Evolutionary conservation across 2,113 vertebrate genomes (phyloP).

Genomic region (Sinocyclocheilus grahami): DNA sequence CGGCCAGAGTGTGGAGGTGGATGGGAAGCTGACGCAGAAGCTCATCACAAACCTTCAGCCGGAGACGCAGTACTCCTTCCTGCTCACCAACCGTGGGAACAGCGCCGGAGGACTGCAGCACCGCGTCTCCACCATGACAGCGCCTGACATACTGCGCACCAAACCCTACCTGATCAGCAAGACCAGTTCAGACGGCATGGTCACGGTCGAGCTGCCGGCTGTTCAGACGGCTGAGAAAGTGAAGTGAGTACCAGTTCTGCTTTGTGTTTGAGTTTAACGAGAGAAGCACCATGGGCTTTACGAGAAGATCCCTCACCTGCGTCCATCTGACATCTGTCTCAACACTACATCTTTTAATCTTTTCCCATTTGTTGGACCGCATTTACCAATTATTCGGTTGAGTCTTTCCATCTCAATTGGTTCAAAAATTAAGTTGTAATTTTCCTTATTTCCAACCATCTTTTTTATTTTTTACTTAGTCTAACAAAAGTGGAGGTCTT

Average conservation of each 20-base stretch:
- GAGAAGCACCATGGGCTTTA: not conserved
- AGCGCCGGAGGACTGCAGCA: slow-evolving; percentile 97
- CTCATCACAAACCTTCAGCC: slow-evolving; percentile 95
- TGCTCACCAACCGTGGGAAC: slow-evolving; percentile 95
- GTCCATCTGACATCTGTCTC: not conserved
- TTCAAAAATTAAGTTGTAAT: not conserved
- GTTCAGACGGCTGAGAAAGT: slow-evolving; percentile 91
- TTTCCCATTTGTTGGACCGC: not conserved
- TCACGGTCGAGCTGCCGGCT: slow-evolving; percentile 90
- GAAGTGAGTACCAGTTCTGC: slow-evolving; percentile 76
- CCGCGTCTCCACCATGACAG: slow-evolving; percentile 92
- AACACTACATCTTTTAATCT: not conserved
- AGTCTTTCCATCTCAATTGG: not conserved
- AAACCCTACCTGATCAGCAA: slow-evolving; percentile 93
- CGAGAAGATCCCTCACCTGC: not conserved
- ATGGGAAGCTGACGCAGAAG: slow-evolving; percentile 93
- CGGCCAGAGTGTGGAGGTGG: slow-evolving; percentile 95
- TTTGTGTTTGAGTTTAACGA: not conserved
- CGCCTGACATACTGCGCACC: slow-evolving; percentile 89
- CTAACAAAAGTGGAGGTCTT: not conserved
- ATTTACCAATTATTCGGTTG: not conserved
- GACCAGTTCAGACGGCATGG: slow-evolving; percentile 93
- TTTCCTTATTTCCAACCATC: not conserved
- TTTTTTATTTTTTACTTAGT: not conserved
- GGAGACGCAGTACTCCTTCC: slow-evolving; percentile 95